Base-by-base conservation (phyloP, 2,888 invertebrate genomes). In the Megastigmus dorsalis region DNA sequence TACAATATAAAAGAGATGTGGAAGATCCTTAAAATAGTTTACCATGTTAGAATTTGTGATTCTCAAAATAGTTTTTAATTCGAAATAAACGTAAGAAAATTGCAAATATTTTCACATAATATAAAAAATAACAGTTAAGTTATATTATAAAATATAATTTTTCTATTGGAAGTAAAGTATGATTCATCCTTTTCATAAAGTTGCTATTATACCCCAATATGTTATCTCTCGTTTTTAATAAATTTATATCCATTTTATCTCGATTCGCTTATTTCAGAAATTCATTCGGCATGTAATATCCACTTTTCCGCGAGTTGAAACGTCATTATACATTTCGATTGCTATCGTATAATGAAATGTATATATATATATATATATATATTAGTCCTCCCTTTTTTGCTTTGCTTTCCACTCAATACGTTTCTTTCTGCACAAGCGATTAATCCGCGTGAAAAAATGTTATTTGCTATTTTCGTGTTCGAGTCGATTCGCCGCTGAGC, bases 281-380 rank as follows among this genome's bases (percentile, higher is more conserved):
- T 50, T 68, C 59, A 59, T 18, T 10, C 13, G 36, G 48, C 30
- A 15, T 9, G 23, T 59, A 68, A 50, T 52, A 30, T 69, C 52
- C 60, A 50, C 50, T 38, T 69, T 69, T 69, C 33, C 57, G 28
- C 18, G 5, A 2, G 23, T 20, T 23, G 9, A 54, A 45, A 48
- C 59, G 23, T 48, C 36, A 52, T 43, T 54, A 41, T 33, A n/a
- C n/a, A n/a, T 52, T 36, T 18, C 54, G 63, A 70, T 70, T 4
- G 54, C 52, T 62, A 70, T 70, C 70, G 55, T 28, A n/a, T n/a
- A 33, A 70, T 55, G 55, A 70, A 70, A 70, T 33, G n/a, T 55
- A 36, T 70, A 59, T n/a, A n/a, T n/a, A n/a, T n/a, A n/a, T n/a
- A n/a, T n/a, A n/a, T n/a, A n/a, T n/a, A n/a, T 59, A 68, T 57